Evolutionary conservation across 2,797 vertebrate genomes (phyloP).

Genomic region (Aphelocoma californica): DNA sequence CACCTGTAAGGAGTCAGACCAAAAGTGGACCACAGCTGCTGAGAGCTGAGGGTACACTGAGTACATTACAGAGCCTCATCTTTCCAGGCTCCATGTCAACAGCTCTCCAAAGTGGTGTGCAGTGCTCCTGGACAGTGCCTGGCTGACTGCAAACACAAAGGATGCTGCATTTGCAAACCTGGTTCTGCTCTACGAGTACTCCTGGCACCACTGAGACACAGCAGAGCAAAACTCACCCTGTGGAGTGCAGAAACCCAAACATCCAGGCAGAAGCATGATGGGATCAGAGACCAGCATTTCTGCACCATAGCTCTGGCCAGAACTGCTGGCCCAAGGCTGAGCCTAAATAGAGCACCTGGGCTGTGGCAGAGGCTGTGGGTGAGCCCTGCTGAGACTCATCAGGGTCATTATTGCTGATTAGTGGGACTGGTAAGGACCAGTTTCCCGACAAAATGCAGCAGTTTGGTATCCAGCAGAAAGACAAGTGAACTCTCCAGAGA

Average conservation of each 20-base stretch:
- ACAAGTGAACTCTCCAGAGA: not conserved
- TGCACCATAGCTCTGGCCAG: fast-evolving
- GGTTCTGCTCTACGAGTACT: not conserved
- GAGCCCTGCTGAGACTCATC: not conserved
- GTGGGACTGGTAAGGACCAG: not conserved
- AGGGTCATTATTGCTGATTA: not conserved
- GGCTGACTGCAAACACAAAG: not conserved
- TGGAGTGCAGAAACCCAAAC: not conserved
- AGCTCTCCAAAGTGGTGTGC: not conserved
- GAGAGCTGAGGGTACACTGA: fast-evolving
- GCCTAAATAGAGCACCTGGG: not conserved
- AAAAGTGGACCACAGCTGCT: not conserved
- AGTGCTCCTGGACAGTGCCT: not conserved
- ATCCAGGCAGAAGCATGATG: fast-evolving
- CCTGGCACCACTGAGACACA: not conserved
- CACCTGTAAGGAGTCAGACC: not conserved
- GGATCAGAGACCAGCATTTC: not conserved
- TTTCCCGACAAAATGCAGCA: not conserved
- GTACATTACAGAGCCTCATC: not conserved
- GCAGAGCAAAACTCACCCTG: not conserved
- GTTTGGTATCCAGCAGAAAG: not conserved
- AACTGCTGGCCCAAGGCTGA: not conserved
- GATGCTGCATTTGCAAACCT: not conserved
- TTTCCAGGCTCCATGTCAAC: not conserved
- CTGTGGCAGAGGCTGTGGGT: not conserved